Base-by-base conservation (phyloP, 2,797 vertebrate genomes). In the Smutsia temminckii region DNA sequence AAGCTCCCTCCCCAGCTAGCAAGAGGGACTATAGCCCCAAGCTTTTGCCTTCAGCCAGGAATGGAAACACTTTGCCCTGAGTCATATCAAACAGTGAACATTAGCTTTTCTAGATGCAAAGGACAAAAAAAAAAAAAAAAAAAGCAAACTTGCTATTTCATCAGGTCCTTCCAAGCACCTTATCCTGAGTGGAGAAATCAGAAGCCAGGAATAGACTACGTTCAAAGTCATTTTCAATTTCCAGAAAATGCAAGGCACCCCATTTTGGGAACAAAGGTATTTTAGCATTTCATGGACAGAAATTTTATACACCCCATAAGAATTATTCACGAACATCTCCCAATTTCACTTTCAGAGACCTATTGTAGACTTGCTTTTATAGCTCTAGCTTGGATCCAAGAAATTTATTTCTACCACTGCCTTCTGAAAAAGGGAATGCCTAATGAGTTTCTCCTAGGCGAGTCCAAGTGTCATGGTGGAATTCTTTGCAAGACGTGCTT, bases 261-360 rank as follows among this genome's bases (percentile, higher is more conserved):
- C 77, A 55, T 89, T 95, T 94, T 74, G 59, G 80, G 72, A 87
- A 89, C 89, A 59, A 78, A 63, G 75, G 86, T 89, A 95, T 94
- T 94, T 92, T 77, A 94, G 53, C 46, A 53, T 95, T 95, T 94
- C 96, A 92, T 96, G 80, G 68, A 69, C 75, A 95, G 90, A 83
- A 90, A 84, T 97, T 95, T 96, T 92, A 89, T 95, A 91, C 69
- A 85, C 83, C 92, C 88, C 85, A 6, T 91, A 93, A 96, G 97
- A 96, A 97, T 96, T 97, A 97, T 96, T 97, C 96, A 96, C 9
- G 2, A 94, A 91, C 80, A 88, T 96, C 95, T 92, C 64, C 92
- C 90, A 83, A 78, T 95, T 96, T 91, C 88, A 29, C 91, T 97
- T 97, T 87, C 69, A 96, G 89, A 92, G 90, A 88, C 91, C 92